Evolutionary conservation across 1,140 invertebrate genomes (phyloP), one percentile per base, ranked within the genome.

Genomic region (Drosophila sucinea): DNA sequence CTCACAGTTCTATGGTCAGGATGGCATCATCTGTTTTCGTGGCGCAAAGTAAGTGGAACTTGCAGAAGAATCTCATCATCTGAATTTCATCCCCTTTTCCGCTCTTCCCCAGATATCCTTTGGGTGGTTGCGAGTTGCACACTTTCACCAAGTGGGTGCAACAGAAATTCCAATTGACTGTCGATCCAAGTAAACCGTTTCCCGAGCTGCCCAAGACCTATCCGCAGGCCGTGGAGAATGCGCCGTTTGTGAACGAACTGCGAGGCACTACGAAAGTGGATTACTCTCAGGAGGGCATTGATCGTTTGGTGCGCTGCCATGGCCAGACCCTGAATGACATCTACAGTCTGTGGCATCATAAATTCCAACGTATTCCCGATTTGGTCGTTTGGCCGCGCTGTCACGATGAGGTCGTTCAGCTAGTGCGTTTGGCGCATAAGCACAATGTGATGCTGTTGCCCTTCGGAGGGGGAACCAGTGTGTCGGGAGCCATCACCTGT

Each of bases 381-480:
- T 84, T 99, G 5, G 96, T 99, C 1, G 93, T 98, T 1, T 99
- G 98, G 98, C 98, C 98, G 33, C 94, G 94, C 27, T 94, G 93
- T 81, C 98, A 99, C 90, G 94, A 96, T 11, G 95, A 98, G 78
- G 97, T 98, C 8, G 95, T 96, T 38, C 94, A 94, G 90, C 94
- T 99, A 80, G 96, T 99, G 0, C 93, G 95, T 61, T 86, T 97
- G 17, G 98, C 98, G 1, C 93, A 94, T 57, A 93, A 95, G 54
- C 93, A 96, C 79, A 94, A 96, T 79, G 94, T 97, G n/a, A 97
- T 96, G 32, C 94, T 99, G 38, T 97, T 99, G 81, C 98, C 98
- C 6, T 99, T 96, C 93, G 98, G 98, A 2, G 98, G 98, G 11
- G 98, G 98, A 4, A 99, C 98, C 0, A 98, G 97, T 72, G 98